Evolutionary conservation across 1,140 invertebrate species (phyloP), one percentile per base, ranked within the genome.

Genomic region (Cydia splendana): DNA sequence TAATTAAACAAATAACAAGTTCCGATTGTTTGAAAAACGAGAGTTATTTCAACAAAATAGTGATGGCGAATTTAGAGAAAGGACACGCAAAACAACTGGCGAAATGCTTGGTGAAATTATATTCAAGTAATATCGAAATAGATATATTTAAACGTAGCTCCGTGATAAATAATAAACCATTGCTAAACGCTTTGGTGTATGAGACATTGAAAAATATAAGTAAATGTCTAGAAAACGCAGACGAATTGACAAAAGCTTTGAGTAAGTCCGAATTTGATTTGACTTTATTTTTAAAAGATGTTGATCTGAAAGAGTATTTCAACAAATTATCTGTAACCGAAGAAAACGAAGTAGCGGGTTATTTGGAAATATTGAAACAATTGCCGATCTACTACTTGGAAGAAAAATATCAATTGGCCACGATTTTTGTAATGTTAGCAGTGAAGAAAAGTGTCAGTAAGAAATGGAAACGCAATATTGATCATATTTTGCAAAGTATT

Each of bases 381-480:
- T 77, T 93, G 53, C 82, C 86, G 76, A 84, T 93, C 57, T 80
- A 85, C 38, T 86, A 91, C 84, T 80, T 92, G 45, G 87, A 89
- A 45, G 91, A 93, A 80, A 89, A 85, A 75, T 86, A 85, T 76
- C 89, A 91, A 80, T 83, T 92, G 73, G 77, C 82, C n/a, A 79
- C 85, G 24, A 86, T 92, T 7, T 91, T 91, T 51, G 76, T 91
- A 18, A 69, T 91, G 75, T 65, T 93, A 45, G 78, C 85, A 18
- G 76, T 85, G 12, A 93, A 93, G 73, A 89, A 89, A 20, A 84
- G 79, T 82, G 85, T 83, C 74, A 84, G 83, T 9, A 92, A 90
- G 78, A 92, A 92, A 87, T 24, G 87, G 15, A 82, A 81, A 76
- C 79, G 82, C 6, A 84, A 71, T 48, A 84, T 88, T 38, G 90